Percentiles rank a stretch among this genome's conserved stretches.
These are phyloP conservation scores for Anarhynchus alexandrinus DNA, from an alignment of 2,113 vertebrate genomes.

Conservation along the genomic window DNA sequence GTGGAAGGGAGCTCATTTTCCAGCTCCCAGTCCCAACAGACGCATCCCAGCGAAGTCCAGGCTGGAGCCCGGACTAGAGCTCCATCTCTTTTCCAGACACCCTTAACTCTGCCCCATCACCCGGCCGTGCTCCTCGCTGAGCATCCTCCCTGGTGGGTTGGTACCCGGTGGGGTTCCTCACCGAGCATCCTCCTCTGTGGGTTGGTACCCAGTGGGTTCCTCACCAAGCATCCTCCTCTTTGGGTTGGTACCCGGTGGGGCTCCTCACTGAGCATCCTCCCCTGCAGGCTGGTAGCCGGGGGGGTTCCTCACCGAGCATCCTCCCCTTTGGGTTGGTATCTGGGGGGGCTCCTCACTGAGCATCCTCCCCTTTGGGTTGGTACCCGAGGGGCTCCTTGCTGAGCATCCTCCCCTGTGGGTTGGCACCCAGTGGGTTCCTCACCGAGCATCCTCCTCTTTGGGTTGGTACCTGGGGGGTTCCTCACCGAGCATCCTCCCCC, in stretches of 20 bases:
- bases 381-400: too few species aligned
- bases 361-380: neutral
- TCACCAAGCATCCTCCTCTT: neutral
- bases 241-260: neutral
- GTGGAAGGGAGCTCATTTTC: neutral
- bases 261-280: neutral
- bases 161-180: too few species aligned
- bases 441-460: neutral
- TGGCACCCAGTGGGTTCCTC: neutral
- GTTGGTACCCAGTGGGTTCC: neutral
- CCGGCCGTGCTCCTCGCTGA: neutral
- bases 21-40: neutral
- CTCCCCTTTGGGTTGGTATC: too few species aligned
- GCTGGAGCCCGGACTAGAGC: neutral
- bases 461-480: neutral
- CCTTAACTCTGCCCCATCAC: neutral
- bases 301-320: neutral
- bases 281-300: rapidly evolving
- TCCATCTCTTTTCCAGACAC: too few species aligned
- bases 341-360: too few species aligned
- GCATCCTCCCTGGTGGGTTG: neutral
- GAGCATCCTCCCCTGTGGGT: too few species aligned
- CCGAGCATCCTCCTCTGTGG: neutral
- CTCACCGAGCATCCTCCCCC: neutral
- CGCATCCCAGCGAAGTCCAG: neutral